Base-by-base conservation (phyloP, 2,888 invertebrate genomes). In the Agriopis aurantiaria region DNA sequence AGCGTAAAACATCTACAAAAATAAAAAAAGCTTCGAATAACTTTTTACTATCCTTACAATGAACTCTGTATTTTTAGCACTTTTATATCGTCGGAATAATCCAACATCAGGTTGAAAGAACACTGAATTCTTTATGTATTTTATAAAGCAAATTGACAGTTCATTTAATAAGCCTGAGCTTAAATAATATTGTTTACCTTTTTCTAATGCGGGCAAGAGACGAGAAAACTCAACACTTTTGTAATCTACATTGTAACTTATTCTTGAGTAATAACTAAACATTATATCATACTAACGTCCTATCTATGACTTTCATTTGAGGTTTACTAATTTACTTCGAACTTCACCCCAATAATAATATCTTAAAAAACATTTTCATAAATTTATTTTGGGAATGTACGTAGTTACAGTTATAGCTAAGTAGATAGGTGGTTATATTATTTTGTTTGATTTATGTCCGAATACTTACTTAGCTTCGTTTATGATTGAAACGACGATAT, bases 1-100 rank as follows among this genome's bases (percentile, higher is more conserved):
- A 71, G 59, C 63, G 63, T 59, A 55, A 41, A 55, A 66, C 41
- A 58, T 66, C 66, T 59, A 49, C 59, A 60, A 63, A 55, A 59
- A 69, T 59, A 64, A 66, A 66, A 68, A 58, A 51, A 67, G 70
- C 66, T 71, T 66, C 53, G 43, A 62, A 58, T 64, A 66, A 59
- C 48, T 63, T 63, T 62, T 68, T 55, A 64, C 48, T 57, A 62
- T 11, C 48, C 52, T 56, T 49, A 63, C 46, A 40, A 33, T 41
- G 51, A 57, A 57, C 56, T 57, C 14, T 55, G 23, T 3, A 52
- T 23, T 60, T 55, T 69, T 43, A 68, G 33, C 23, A 63, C 53
- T 53, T 63, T 69, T 65, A 60, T 60, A 56, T 49, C 48, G 33
- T 33, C 33, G 33, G 33, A 33, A 33, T 33, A 33, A 33, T 43